These are phyloP conservation scores for Phodopus roborovskii DNA, from an alignment of 2,113 vertebrate genomes.

Conservation along the genomic window DNA sequence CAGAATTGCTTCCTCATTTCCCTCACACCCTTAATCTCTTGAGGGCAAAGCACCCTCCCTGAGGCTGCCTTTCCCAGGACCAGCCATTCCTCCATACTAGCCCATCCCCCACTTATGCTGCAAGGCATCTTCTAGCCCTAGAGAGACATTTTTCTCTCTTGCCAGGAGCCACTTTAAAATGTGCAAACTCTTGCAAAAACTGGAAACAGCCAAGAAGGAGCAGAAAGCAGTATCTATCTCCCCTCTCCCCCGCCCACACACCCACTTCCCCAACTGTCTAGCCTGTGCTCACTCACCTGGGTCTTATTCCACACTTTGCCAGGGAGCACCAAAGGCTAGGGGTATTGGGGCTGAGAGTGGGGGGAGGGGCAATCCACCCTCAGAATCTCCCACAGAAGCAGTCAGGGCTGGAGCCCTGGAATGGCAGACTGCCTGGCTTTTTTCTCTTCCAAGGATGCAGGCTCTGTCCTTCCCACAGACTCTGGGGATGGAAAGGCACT, in stretches of 20 bases:
- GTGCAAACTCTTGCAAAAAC: constrained; percentile 19
- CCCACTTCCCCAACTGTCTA: not conserved
- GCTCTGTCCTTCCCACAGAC: not conserved
- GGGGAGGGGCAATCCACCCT: not conserved
- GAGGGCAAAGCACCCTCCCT: not conserved
- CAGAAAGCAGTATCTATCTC: not conserved
- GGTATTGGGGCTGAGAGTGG: not conserved
- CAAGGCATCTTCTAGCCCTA: not conserved
- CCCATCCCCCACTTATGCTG: not conserved
- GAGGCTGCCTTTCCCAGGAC: not conserved
- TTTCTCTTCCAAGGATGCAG: not conserved
- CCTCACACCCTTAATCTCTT: not conserved
- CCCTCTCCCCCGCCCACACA: no score
- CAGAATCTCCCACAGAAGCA: not conserved
- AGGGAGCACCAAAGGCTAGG: not conserved
- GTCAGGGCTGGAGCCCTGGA: not conserved
- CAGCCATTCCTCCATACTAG: not conserved
- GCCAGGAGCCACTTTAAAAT: constrained; percentile 52
- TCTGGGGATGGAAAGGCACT: not conserved
- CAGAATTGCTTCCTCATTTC: not conserved
- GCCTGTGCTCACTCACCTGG: not conserved
- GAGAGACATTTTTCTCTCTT: constrained; percentile 31
- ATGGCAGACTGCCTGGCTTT: not conserved
- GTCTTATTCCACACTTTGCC: not conserved
- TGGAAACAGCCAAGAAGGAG: not conserved